Evolutionary conservation across 1,140 invertebrate species (phyloP), one percentile per base, ranked within the genome.

Genomic region (Heliothis subflexa): DNA sequence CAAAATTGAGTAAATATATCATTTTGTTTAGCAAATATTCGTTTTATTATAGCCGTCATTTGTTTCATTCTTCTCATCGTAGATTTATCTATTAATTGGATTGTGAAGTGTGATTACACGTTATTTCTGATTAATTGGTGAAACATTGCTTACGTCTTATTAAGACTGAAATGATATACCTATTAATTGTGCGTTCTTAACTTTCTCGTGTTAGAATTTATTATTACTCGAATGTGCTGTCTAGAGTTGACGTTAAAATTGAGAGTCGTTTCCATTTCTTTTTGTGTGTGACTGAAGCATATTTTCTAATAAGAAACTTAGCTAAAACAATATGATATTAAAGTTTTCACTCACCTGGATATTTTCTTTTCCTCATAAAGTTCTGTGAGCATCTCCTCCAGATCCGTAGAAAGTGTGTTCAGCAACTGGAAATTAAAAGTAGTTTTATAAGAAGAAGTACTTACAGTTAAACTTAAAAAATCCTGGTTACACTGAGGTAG

Each of bases 381-480:
- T 85, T 97, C 96, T 80, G 94, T 96, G 89, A 97, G 95, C 95
- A 97, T 96, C 77, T 96, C 96, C 87, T 97, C 97, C 88, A 97
- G 94, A 95, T 97, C 96, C 86, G 95, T 96, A 50, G 97, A 96
- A 78, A 97, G 94, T 70, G 96, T 96, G 94, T 96, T 97, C 87
- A 97, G 95, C 91, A 97, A 95, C 97, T 97, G 95, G 95, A 95
- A 92, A 79, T 82, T 83, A 81, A 52, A 80, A 61, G 21, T 13
- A 68, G 64, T 72, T 79, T 21, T 66, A 78, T 40, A 72, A 47
- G 59, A 16, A 40, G 12, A 62, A 77, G 18, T 3, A n/a, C n/a
- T n/a, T n/a, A 54, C 50, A 54, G 13, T 5, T 95, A 96, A 2
- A 9, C 10, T 13, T 13, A 50, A 50, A 50, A 50, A 50, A 13